A percentile compares a stretch with the other conserved stretches of the same genome.
These are phyloP conservation scores for Lipotes vexillifer DNA, from an alignment of 2,113 vertebrate genomes.

Conservation along the genomic window DNA sequence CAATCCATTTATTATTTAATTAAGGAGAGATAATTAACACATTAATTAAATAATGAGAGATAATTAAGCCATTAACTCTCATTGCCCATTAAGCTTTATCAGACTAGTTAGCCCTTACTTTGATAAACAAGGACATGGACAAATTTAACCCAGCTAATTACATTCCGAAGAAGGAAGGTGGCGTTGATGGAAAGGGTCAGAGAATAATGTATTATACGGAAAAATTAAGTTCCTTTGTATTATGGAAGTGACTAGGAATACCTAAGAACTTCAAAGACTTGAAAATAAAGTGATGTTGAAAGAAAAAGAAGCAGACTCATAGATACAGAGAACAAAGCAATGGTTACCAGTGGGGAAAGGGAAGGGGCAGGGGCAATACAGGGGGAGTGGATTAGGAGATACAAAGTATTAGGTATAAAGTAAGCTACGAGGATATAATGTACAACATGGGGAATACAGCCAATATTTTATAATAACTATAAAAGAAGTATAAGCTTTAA, in stretches of 20 bases:
- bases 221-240: background rate
- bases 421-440: background rate
- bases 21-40: constrained; percentile 18
- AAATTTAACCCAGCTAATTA: constrained; percentile 1
- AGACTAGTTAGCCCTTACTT: background rate
- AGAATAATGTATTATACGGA: background rate
- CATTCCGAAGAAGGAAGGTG: background rate
- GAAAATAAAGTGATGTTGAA: background rate
- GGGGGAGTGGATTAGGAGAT: background rate
- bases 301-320: background rate
- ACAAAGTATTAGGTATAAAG: background rate
- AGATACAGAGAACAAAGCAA: background rate
- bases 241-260: background rate
- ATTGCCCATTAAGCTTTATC: constrained; percentile 19
- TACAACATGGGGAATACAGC: background rate
- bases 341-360: background rate
- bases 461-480: background rate
- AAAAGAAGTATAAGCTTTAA: background rate
- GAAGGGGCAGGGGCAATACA: background rate
- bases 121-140: background rate
- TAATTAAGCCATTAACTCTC: constrained; percentile 18
- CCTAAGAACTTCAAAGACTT: background rate
- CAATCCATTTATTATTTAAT: constrained; percentile 38
- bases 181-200: background rate
- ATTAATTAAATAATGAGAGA: constrained; percentile 47